Evolutionary conservation across 2,797 vertebrate species (phyloP).

Genomic region (Atherinosoma microstoma): DNA sequence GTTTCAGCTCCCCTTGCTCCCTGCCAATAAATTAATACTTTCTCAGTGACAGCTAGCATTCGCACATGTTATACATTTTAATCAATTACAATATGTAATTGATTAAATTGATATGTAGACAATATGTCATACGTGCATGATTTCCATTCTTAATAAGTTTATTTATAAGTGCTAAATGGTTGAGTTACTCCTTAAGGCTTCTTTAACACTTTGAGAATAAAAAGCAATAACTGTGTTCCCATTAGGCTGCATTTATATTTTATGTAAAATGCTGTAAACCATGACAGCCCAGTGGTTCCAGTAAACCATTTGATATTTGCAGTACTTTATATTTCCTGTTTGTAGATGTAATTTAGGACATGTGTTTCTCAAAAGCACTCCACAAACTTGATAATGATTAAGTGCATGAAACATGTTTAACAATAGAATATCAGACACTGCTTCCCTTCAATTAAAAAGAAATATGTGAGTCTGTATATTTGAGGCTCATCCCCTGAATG

Average conservation of each 20-base stretch:
- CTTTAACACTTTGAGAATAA: not conserved
- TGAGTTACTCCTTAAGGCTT: not conserved
- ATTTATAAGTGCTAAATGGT: not conserved
- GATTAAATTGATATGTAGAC: too few species aligned
- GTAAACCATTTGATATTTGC: not conserved
- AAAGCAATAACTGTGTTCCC: not conserved
- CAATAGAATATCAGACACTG: conserved; percentile 30
- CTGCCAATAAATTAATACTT: not conserved
- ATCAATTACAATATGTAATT: too few species aligned
- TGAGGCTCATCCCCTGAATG: not conserved
- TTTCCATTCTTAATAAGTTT: not conserved
- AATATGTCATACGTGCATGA: not conserved
- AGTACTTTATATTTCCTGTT: not conserved
- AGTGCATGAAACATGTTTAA: not conserved
- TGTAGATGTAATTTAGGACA: not conserved
- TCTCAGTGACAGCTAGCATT: not conserved
- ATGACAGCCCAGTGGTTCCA: not conserved
- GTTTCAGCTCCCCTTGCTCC: too few species aligned
- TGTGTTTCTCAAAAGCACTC: not conserved
- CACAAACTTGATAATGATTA: not conserved
- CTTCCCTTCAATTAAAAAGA: conserved; percentile 16
- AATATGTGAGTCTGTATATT: conserved; percentile 8
- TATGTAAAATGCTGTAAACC: not conserved
- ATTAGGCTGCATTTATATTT: not conserved
- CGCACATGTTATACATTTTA: not conserved